phyloP scores from a whole-genome alignment of 2,797 vertebrate species.

The Falco cherrug region DNA sequence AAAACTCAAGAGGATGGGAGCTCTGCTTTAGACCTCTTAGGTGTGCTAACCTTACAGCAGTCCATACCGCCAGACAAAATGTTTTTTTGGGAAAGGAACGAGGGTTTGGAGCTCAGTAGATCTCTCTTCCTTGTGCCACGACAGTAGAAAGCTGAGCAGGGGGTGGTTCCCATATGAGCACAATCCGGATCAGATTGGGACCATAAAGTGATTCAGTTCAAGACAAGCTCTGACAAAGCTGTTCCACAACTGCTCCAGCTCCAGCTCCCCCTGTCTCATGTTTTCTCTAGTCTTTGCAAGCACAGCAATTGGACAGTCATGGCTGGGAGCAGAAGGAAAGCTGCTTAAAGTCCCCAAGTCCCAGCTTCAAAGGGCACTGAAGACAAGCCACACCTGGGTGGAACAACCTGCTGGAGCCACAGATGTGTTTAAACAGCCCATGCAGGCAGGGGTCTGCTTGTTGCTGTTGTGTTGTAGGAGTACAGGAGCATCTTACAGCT shows the following conservation, averaged over 20 bases:
- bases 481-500: neutral
- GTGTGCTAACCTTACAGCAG: neutral
- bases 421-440: neutral
- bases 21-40: neutral
- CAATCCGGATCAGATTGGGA: neutral
- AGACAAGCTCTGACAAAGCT: neutral
- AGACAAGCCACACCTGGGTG: neutral
- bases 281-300: neutral
- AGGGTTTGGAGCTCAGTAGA: neutral
- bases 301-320: neutral
- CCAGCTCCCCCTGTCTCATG: neutral
- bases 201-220: neutral
- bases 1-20: neutral
- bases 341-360: neutral
- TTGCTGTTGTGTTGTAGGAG: neutral
- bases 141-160: neutral
- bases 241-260: neutral
- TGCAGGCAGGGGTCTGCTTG: neutral
- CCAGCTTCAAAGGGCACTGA: neutral
- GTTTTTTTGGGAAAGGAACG: neutral
- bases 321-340: neutral
- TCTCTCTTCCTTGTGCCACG: neutral
- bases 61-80: neutral
- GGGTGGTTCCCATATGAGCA: neutral
- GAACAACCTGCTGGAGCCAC: rapidly evolving